Base-by-base conservation (phyloP, 2,797 vertebrate genomes). In the Semotilus atromaculatus region DNA sequence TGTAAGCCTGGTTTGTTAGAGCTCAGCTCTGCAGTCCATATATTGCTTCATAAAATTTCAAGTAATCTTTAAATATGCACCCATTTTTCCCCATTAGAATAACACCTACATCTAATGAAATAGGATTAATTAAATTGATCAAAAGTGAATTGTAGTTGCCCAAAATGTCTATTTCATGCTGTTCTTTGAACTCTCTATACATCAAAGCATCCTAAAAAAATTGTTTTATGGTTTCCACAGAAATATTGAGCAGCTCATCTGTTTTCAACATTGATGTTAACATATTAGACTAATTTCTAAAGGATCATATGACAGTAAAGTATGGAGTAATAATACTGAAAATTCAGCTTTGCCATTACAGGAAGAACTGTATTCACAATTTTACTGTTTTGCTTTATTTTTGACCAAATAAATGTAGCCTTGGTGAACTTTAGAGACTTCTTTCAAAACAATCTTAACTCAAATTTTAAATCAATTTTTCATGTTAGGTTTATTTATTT, bases 1-100 rank as follows among this genome's bases (percentile, higher is more conserved):
- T 11, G n/a, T 45, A 36, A 84, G 64, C 26, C 73, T 58, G 26
- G 48, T 43, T 84, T 67, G n/a, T 75, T 66, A 16, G 29, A 83
- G 45, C 18, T 53, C 10, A 83, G 45, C 18, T 53, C 10, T 75
- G 58, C 26, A 64, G 8, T 64, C 5, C 62, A 66, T 16, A 14
- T 66, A 36, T 19, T 34, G 6, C 18, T 64, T 64, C 14, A 64
- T 31, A 31, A 64, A 26, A 5, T 1, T 29, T 29, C 0, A 45
- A 64, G 26, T 31, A 31, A 31, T 31, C 14, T 64, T 64, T 29
- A 29, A 62, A 60, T n/a, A 2, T 62, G 11, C n/a, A 64, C 60
- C 2, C 0, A 3, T 62, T 8, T 31, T 64, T 29, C 18, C 23
- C 0, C 13, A 29, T 62, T 29, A 7, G 31, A 31, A 31, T 31